Percentiles rank a stretch among this genome's conserved stretches.
Conservation (phyloP, 2,113 vertebrate genomes). For the Aldabrachelys gigantea region DNA sequence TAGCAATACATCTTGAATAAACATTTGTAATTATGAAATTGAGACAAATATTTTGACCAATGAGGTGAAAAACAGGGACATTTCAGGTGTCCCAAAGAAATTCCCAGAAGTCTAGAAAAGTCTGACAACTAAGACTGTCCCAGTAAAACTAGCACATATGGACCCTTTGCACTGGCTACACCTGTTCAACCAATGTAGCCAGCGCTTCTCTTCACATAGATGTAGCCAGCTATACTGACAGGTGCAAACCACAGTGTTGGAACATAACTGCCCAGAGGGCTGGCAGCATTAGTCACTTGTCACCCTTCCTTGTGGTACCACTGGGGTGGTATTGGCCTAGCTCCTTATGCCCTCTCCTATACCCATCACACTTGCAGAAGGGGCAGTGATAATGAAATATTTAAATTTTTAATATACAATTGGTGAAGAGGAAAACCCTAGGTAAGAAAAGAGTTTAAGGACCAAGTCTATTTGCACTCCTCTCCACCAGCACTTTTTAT, state of each 20-base stretch:
- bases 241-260: background rate
- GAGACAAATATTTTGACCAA: background rate
- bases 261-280: background rate
- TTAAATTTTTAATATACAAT: background rate
- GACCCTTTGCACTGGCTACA: background rate
- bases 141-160: background rate
- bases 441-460: background rate
- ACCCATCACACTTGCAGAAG: slow-evolving; percentile 8
- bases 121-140: background rate
- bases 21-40: background rate
- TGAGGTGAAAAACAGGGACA: background rate
- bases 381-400: background rate
- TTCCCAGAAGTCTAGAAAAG: background rate
- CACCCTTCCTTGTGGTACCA: background rate
- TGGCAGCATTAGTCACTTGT: background rate
- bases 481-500: slow-evolving; percentile 41
- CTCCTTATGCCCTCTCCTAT: background rate
- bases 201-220: background rate
- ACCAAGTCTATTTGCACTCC: slow-evolving; percentile 37
- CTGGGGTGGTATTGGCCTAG: background rate
- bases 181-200: background rate
- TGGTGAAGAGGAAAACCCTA: background rate
- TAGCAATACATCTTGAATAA: background rate
- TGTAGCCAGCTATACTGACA: background rate
- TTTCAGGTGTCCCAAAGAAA: background rate